phyloP scores from a whole-genome alignment of 2,797 vertebrate genomes.

The Hybognathus amarus region DNA sequence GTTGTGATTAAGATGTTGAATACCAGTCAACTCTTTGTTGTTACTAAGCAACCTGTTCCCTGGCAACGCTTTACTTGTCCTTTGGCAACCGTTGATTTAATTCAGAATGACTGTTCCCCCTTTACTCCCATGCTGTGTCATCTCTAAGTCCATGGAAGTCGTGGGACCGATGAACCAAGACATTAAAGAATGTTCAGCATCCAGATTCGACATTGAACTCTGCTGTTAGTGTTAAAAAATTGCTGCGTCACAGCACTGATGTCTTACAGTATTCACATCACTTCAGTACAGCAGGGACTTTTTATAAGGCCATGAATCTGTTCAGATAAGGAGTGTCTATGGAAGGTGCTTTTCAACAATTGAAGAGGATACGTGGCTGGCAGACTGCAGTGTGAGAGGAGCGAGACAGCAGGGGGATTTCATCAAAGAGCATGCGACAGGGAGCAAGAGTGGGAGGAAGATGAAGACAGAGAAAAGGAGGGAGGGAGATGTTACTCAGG shows the following conservation, averaged over 20 bases:
- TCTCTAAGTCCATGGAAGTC: constrained; percentile 5
- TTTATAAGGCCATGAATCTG: constrained; percentile 37
- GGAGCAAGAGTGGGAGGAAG: constrained; percentile 38
- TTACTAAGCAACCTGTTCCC: constrained; percentile 50
- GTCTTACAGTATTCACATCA: constrained; percentile 18
- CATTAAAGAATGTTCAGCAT: constrained; percentile 13
- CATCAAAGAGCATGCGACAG: constrained; percentile 50
- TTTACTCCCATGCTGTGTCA: constrained; percentile 19
- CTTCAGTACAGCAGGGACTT: neutral
- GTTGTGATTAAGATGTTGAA: constrained; percentile 41
- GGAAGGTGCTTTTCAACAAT: constrained; percentile 49
- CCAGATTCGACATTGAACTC: constrained; percentile 30
- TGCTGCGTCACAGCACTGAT: constrained; percentile 41
- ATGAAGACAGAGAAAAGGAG: constrained; percentile 19
- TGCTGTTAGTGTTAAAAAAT: constrained; percentile 27
- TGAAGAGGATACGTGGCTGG: constrained; percentile 3
- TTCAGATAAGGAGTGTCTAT: constrained; percentile 44
- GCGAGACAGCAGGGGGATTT: constrained; percentile 27
- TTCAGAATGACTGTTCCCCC: constrained; percentile 41
- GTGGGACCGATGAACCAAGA: neutral
- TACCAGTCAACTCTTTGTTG: constrained; percentile 46
- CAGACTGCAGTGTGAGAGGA: constrained; percentile 29
- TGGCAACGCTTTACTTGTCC: constrained; percentile 49
- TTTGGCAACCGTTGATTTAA: constrained; percentile 46
- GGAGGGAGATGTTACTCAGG: constrained; percentile 31